phyloP scores from a whole-genome alignment of 37 sponge, comb jelly and placozoan genomes.

The Ianthella basta region DNA sequence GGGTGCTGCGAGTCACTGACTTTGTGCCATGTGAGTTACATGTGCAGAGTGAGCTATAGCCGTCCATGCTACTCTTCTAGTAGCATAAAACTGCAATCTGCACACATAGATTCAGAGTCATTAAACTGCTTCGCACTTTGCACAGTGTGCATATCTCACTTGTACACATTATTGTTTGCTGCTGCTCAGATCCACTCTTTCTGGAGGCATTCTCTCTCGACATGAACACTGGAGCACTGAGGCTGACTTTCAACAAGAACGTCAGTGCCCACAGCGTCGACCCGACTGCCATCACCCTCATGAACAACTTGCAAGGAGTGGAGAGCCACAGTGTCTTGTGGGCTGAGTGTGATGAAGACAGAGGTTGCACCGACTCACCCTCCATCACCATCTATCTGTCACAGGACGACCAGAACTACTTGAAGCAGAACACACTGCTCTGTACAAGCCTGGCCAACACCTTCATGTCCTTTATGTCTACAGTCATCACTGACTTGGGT shows the following conservation, averaged over 20 bases:
- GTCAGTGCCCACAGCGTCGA: background rate
- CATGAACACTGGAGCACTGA: background rate
- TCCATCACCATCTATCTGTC: background rate
- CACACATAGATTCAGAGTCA: too few species aligned
- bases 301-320: background rate
- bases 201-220: background rate
- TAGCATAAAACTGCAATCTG: too few species aligned
- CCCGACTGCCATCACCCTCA: background rate
- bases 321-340: background rate
- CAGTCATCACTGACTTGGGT: background rate
- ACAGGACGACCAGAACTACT: conserved; percentile 18
- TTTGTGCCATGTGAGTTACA: background rate
- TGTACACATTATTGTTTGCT: background rate
- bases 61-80: too few species aligned
- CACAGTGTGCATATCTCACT: background rate
- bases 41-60: too few species aligned
- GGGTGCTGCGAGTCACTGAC: background rate
- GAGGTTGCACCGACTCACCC: background rate
- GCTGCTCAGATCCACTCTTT: conserved; percentile 5
- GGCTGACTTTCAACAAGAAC: conserved; percentile 5
- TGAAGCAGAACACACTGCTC: background rate
- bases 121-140: too few species aligned
- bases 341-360: background rate
- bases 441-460: background rate
- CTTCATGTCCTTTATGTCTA: background rate